Percentiles rank a stretch among this genome's conserved stretches.
Conservation (phyloP, 2,888 invertebrate species). For the Catocala nupta region DNA sequence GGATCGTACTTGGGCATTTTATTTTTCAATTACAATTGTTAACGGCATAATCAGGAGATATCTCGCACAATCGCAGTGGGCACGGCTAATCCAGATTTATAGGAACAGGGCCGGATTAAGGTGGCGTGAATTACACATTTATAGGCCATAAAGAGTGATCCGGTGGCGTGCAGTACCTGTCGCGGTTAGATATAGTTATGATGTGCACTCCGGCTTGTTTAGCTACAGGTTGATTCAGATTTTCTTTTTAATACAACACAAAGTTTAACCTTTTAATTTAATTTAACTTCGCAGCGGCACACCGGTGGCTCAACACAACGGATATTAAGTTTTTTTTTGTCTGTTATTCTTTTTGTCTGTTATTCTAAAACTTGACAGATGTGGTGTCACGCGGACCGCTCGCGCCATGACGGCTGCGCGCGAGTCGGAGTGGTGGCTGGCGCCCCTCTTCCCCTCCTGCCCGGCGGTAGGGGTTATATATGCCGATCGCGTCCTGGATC, state of each 20-base stretch:
- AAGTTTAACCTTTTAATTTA: too few species aligned
- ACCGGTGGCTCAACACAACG: too few species aligned
- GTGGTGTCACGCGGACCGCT: too few species aligned
- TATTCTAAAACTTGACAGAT: too few species aligned
- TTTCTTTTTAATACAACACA: neutral
- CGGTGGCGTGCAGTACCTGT: constrained; percentile 83
- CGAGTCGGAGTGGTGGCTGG: too few species aligned
- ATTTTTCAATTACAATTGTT: constrained; percentile 87
- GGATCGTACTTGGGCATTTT: constrained; percentile 63
- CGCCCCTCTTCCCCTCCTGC: too few species aligned
- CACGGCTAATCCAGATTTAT: constrained; percentile 86
- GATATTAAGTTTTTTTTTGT: too few species aligned
- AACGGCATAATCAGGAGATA: constrained; percentile 84
- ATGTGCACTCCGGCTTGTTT: constrained; percentile 65
- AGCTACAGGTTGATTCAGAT: constrained; percentile 56
- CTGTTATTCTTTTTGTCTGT: too few species aligned
- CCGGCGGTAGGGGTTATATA: too few species aligned
- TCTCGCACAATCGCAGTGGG: constrained; percentile 79
- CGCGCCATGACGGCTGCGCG: too few species aligned
- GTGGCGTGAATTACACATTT: constrained; percentile 87
- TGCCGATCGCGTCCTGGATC: too few species aligned
- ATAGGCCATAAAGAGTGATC: constrained; percentile 87
- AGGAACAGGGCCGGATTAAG: constrained; percentile 84
- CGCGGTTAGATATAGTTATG: constrained; percentile 79
- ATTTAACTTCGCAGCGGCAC: too few species aligned